A percentile compares a stretch with the other conserved stretches of the same genome.
These are phyloP conservation scores for Cotesia vestalis DNA, from an alignment of 1,140 invertebrate genomes.

Conservation along the genomic window DNA sequence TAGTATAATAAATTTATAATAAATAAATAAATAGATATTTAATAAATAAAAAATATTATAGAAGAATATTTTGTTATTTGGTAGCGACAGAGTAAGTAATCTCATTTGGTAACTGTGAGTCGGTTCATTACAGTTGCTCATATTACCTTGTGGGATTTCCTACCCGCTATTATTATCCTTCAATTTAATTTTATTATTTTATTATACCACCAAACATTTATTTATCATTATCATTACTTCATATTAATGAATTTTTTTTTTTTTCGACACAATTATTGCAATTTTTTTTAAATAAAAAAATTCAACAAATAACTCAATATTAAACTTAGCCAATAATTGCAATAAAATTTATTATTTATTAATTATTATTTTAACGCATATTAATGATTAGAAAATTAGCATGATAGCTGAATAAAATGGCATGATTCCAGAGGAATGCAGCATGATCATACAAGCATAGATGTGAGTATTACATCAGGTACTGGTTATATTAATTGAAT, in stretches of 20 bases:
- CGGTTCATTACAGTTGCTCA: slow-evolving; percentile 69
- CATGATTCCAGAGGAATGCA: slow-evolving; percentile 66
- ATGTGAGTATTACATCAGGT: slow-evolving; percentile 98
- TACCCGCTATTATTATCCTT: slow-evolving; percentile 63
- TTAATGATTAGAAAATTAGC: slow-evolving; percentile 12
- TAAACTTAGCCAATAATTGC: neutral
- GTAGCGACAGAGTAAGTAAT: slow-evolving; percentile 73
- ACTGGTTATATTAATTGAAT: slow-evolving; percentile 76
- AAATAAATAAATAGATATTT: slow-evolving; percentile 17
- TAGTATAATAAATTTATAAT: neutral
- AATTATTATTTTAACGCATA: slow-evolving; percentile 1
- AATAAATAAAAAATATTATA: neutral
- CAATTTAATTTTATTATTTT: slow-evolving; percentile 41
- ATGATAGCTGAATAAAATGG: slow-evolving; percentile 48
- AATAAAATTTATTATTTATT: neutral
- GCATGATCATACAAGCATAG: slow-evolving; percentile 63
- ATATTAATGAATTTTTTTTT: neutral
- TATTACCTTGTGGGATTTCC: slow-evolving; percentile 80
- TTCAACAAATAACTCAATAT: too few relatives aligned
- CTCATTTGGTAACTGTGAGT: slow-evolving; percentile 94
- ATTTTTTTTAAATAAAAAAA: neutral
- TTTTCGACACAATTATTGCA: neutral
- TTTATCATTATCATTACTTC: neutral
- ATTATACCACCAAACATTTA: slow-evolving; percentile 27
- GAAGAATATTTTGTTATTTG: slow-evolving; percentile 41